phyloP scores from a whole-genome alignment of 2,888 invertebrate species.

The Pollenia labialis region DNA sequence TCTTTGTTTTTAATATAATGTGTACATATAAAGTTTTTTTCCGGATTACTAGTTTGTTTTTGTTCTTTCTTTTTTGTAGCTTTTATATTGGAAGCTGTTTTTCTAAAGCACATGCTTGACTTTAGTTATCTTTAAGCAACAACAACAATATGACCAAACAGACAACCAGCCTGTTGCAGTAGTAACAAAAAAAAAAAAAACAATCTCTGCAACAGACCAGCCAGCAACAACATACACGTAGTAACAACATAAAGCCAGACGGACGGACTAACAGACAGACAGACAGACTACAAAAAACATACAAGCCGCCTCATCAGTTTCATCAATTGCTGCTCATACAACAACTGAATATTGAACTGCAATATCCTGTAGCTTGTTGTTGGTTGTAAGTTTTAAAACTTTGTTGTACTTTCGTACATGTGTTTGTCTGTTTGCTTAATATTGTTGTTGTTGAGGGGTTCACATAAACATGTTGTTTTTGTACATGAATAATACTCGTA shows the following conservation, averaged over 20 bases:
- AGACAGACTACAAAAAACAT: constrained; percentile 32
- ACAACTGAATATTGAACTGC: constrained; percentile 65
- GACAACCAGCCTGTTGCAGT: constrained; percentile 65
- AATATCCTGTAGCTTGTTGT: constrained; percentile 65
- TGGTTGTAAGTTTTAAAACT: constrained; percentile 45
- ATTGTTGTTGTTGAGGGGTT: constrained; percentile 57
- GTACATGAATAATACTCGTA: constrained; percentile 36
- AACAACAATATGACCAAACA: constrained; percentile 39
- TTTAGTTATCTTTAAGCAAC: constrained; percentile 75
- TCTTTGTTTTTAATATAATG: constrained; percentile 69
- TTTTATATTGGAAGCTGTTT: constrained; percentile 53
- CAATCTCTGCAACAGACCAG: constrained; percentile 51
- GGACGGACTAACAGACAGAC: not conserved
- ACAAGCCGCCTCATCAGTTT: constrained; percentile 70
- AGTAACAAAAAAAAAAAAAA: constrained; percentile 39
- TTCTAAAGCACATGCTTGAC: constrained; percentile 66
- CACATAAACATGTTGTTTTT: constrained; percentile 52
- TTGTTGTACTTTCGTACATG: constrained; percentile 50
- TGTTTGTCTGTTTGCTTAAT: constrained; percentile 33
- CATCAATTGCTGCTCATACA: constrained; percentile 67
- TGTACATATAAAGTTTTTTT: constrained; percentile 59
- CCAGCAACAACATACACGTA: constrained; percentile 32
- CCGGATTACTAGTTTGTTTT: constrained; percentile 33
- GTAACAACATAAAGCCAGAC: constrained; percentile 29
- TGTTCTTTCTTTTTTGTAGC: constrained; percentile 37